phyloP scores from a whole-genome alignment of 2,797 vertebrate species.

The Muraenolepis orangiensis region DNA sequence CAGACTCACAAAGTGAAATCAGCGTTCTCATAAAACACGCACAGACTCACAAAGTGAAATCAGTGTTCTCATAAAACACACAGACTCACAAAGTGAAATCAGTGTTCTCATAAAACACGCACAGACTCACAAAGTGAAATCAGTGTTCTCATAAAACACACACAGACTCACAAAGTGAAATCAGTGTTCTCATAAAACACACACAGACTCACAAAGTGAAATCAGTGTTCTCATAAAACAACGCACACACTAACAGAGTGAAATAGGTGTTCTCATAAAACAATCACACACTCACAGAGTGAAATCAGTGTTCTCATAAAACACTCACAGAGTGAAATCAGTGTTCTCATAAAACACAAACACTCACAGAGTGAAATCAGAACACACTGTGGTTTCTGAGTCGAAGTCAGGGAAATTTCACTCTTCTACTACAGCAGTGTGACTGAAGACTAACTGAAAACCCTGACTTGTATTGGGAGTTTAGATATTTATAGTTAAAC shows the following conservation, averaged over 20 bases:
- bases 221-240: conserved; percentile 68
- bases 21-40: conserved; percentile 67
- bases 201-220: conserved; percentile 49
- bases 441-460: not conserved
- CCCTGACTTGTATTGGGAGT: not conserved
- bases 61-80: conserved; percentile 67
- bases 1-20: conserved; percentile 50
- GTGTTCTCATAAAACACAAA: conserved; percentile 67
- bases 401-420: conserved; percentile 27
- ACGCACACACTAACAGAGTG: conserved; percentile 41
- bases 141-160: conserved; percentile 67
- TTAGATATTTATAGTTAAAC: not conserved
- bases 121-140: conserved; percentile 48
- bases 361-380: conserved; percentile 50
- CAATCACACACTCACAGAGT: conserved; percentile 38
- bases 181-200: conserved; percentile 66
- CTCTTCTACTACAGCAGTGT: not conserved
- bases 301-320: conserved; percentile 69
- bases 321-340: conserved; percentile 54
- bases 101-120: conserved; percentile 67
- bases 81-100: conserved; percentile 50
- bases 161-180: conserved; percentile 49
- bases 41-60: conserved; percentile 48
- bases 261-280: conserved; percentile 71
- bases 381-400: conserved; percentile 54